These are phyloP conservation scores for Elanus axillaris DNA, from an alignment of 2,113 vertebrate species.

Conservation along the genomic window DNA sequence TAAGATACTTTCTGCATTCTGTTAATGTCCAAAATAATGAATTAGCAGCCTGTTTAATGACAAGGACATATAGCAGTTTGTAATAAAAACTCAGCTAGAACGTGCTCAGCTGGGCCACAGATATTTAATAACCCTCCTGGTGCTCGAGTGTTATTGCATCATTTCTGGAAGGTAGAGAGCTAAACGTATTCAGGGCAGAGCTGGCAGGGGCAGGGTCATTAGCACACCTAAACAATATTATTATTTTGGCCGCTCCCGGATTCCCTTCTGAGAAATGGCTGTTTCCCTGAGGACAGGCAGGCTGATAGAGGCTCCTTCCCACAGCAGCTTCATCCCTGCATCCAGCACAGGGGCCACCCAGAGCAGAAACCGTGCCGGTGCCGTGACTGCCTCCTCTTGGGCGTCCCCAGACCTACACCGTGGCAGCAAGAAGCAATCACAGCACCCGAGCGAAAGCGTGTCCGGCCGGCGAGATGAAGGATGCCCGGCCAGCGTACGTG, in stretches of 20 bases:
- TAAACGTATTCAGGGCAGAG: background rate
- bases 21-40: background rate
- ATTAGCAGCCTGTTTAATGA: slow-evolving; percentile 12
- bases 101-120: background rate
- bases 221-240: background rate
- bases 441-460: background rate
- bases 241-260: background rate
- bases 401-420: background rate
- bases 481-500: rapidly evolving
- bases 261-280: background rate
- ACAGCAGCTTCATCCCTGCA: background rate
- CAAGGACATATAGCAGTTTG: background rate
- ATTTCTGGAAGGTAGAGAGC: background rate
- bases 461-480: background rate
- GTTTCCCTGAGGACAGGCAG: background rate
- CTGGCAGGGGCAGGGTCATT: background rate
- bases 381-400: rapidly evolving
- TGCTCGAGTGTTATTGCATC: background rate
- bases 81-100: background rate
- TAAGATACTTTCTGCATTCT: slow-evolving; percentile 13
- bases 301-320: background rate
- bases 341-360: background rate
- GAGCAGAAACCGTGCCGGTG: background rate
- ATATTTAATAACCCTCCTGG: background rate
- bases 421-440: background rate